Conservation (phyloP, 2,113 vertebrate species). For the Megaceryle maxima region DNA sequence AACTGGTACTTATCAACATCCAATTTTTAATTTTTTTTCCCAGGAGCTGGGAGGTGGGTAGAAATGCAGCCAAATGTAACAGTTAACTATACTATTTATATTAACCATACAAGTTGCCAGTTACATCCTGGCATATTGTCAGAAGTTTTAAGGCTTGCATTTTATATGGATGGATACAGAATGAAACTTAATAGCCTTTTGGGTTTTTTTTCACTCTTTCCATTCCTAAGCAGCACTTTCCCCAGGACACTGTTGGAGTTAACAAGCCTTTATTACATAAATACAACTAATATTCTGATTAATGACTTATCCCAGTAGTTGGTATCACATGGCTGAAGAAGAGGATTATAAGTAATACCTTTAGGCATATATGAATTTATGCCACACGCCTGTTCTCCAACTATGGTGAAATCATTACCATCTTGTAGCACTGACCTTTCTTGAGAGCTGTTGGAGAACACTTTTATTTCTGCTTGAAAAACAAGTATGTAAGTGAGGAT, state of each 20-base stretch:
- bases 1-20: neutral
- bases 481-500: neutral
- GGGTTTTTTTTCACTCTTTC: neutral
- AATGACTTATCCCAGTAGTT: slow-evolving; percentile 14
- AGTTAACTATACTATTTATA: neutral
- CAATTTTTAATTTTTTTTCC: neutral
- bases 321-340: slow-evolving; percentile 22
- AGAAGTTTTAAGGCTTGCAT: neutral
- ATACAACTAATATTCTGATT: slow-evolving; percentile 20
- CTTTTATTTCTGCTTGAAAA: neutral
- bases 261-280: slow-evolving; percentile 13
- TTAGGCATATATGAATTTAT: neutral
- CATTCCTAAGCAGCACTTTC: neutral
- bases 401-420: neutral
- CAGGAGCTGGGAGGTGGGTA: neutral
- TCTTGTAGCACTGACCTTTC: neutral
- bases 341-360: slow-evolving; percentile 42
- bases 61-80: neutral
- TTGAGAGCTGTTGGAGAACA: neutral
- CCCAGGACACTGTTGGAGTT: neutral
- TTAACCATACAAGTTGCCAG: neutral
- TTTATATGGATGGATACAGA: neutral
- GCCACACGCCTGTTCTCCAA: neutral
- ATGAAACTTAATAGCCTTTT: neutral
- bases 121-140: neutral